Conservation (phyloP, 2,888 invertebrate genomes). For the Cheilosia pagana region DNA sequence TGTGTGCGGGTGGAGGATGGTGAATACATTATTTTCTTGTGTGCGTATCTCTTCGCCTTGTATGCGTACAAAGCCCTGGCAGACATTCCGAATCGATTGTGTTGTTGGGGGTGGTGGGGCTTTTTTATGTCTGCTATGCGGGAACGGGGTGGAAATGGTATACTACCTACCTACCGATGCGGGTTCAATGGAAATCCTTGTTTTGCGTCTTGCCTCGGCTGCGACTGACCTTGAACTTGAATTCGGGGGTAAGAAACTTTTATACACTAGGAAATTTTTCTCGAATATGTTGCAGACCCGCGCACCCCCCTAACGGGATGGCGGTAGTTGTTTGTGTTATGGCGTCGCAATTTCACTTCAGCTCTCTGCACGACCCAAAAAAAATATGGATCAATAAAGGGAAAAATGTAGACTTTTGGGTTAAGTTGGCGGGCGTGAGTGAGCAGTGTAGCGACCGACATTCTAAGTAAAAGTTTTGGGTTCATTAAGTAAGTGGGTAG, state of each 20-base stretch:
- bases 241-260: conserved; percentile 70
- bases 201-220: conserved; percentile 54
- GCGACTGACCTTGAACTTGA: conserved; percentile 74
- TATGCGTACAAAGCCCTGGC: conserved; percentile 63
- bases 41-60: conserved; percentile 43
- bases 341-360: conserved; percentile 28
- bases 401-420: conserved; percentile 46
- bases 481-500: conserved; percentile 10
- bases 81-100: conserved; percentile 51
- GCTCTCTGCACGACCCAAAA: conserved; percentile 11
- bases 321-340: conserved; percentile 38
- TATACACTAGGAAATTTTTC: conserved; percentile 60
- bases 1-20: background rate
- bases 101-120: too few species aligned
- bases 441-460: background rate
- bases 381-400: conserved; percentile 46
- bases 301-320: conserved; percentile 36
- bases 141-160: conserved; percentile 15
- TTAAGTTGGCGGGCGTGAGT: conserved; percentile 12
- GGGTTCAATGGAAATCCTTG: conserved; percentile 71
- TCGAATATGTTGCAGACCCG: conserved; percentile 31
- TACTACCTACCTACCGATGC: conserved; percentile 31
- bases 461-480: conserved; percentile 9
- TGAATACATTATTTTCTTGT: background rate
- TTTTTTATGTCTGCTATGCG: background rate